Percentiles rank a stretch among this genome's conserved stretches.
phyloP scores from a whole-genome alignment of 2,797 vertebrate species.

The Peromyscus eremicus region DNA sequence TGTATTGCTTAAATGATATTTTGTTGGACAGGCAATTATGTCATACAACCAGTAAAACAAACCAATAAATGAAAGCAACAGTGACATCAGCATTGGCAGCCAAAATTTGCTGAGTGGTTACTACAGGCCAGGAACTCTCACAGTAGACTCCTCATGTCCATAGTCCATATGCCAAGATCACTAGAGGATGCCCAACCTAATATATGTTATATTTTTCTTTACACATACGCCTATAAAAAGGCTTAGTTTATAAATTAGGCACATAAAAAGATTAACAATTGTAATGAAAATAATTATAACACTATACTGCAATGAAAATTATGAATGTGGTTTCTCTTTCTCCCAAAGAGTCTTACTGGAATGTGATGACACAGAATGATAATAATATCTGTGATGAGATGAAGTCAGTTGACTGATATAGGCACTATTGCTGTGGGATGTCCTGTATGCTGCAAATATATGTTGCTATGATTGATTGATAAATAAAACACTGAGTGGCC shows the following conservation, averaged over 20 bases:
- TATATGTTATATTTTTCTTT: not conserved
- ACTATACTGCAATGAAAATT: not conserved
- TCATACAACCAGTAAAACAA: not conserved
- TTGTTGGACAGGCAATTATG: not conserved
- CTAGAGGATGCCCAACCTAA: not conserved
- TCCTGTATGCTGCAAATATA: too few species aligned
- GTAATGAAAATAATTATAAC: not conserved
- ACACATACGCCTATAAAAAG: not conserved
- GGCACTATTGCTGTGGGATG: not conserved
- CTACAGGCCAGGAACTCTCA: not conserved
- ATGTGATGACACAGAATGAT: not conserved
- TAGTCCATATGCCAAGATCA: not conserved
- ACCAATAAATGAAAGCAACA: not conserved
- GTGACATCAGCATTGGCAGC: not conserved
- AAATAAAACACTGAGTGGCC: too few species aligned
- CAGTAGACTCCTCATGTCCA: not conserved
- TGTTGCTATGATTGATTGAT: too few species aligned
- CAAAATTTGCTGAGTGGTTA: not conserved
- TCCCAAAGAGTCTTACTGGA: not conserved
- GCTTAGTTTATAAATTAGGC: not conserved
- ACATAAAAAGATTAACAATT: not conserved
- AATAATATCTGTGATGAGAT: not conserved
- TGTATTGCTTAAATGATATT: not conserved
- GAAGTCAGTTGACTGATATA: not conserved
- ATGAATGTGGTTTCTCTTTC: not conserved